Conservation (phyloP, 2,113 vertebrate genomes). For the Carassius auratus region DNA sequence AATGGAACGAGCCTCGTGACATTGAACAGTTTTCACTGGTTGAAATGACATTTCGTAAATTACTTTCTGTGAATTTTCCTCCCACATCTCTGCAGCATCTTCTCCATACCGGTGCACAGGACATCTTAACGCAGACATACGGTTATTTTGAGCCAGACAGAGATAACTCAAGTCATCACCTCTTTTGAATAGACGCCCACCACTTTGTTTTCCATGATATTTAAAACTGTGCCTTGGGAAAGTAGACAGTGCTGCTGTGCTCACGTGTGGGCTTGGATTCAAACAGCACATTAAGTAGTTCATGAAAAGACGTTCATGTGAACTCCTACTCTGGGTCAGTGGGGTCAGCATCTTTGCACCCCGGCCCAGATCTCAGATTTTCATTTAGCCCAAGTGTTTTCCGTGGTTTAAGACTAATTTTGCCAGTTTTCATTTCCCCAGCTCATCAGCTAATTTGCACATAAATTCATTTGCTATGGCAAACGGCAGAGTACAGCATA, state of each 20-base stretch:
- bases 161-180: conserved; percentile 33
- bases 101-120: background rate
- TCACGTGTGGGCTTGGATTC: conserved; percentile 27
- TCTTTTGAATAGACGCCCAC: conserved; percentile 38
- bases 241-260: background rate
- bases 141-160: conserved; percentile 26
- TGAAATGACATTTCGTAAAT: conserved; percentile 41
- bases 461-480: conserved; percentile 39
- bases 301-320: background rate
- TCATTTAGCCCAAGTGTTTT: conserved; percentile 9
- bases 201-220: conserved; percentile 33
- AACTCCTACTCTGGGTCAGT: conserved; percentile 15
- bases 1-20: conserved; percentile 23
- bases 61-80: conserved; percentile 31
- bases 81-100: conserved; percentile 34
- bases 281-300: conserved; percentile 21
- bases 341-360: background rate
- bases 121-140: conserved; percentile 7
- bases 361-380: background rate
- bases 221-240: conserved; percentile 34
- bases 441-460: conserved; percentile 38
- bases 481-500: conserved; percentile 20
- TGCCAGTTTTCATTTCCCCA: background rate
- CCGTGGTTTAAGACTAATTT: background rate
- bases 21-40: conserved; percentile 27